Base-by-base conservation (phyloP, 2,888 invertebrate species). In the Patella depressa region DNA sequence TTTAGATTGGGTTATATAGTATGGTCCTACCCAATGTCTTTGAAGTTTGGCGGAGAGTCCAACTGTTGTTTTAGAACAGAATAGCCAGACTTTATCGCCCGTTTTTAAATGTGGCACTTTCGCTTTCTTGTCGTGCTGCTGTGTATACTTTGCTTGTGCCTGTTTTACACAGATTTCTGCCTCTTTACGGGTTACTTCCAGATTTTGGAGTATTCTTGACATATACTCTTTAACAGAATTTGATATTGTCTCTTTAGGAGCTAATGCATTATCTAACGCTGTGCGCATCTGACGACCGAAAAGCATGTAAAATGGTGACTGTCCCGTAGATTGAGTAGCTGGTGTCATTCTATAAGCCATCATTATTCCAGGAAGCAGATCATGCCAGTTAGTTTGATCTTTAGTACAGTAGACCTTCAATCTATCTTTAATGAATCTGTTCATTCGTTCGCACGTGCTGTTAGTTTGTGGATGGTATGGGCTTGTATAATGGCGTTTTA, bases 41-140 rank as follows among this genome's bases (percentile, higher is more conserved):
- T 55, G 70, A 12, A 81, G 72, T 65, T 81, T 81, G 9, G 76
- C 75, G 15, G 81, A 81, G 3, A 70, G 19, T 3, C 81, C 81
- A 3, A 71, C 65, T 1, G 75, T 75, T 53, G 74, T 70, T 71
- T 81, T 77, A 9, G 54, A 71, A 19, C 71, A 70, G 15, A 24
- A 71, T 15, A 78, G 15, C 74, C 71, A 78, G n/a, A 74, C 74
- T 59, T 70, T 15, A 45, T 78, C 74, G 9, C 29, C 71, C 15
- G 53, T 45, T 19, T 34, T 53, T 19, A 74, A 78, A 9, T 53
- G 45, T 12, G 74, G 78, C 9, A 15, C 11, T 74, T 53, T 19
- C 4, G 78, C 57, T 54, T 74, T 78, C 24, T 70, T 65, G 17
- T 78, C 74, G 45, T 57, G 54, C 11, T 54, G 19, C 3, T 24